Percentiles rank a stretch among this genome's conserved stretches.
Conservation (phyloP, 2,113 vertebrate genomes). For the Aegithalos caudatus region DNA sequence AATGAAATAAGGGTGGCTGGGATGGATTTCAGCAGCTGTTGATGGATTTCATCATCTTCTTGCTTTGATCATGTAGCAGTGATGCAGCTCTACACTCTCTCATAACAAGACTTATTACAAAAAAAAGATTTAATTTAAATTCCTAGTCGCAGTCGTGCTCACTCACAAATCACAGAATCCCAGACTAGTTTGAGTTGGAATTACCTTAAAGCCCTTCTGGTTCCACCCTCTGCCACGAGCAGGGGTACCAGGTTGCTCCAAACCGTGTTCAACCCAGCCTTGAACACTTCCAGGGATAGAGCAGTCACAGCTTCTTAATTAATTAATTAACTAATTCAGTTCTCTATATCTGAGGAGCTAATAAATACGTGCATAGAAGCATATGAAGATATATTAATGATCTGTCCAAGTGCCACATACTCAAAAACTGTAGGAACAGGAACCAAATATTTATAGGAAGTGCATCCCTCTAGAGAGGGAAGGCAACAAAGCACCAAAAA, state of each 20-base stretch:
- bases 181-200: not conserved
- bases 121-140: not conserved
- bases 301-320: not conserved
- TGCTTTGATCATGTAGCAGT: not conserved
- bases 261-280: not conserved
- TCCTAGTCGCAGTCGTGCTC: not conserved
- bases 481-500: not conserved
- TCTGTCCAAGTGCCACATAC: not conserved
- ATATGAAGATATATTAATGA: not conserved
- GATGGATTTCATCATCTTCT: not conserved
- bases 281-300: not conserved
- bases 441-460: not conserved
- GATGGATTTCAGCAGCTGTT: not conserved
- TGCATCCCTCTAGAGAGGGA: not conserved
- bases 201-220: not conserved
- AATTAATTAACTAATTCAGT: not conserved
- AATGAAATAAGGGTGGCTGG: not conserved
- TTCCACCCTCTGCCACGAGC: not conserved
- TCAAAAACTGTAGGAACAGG: not conserved
- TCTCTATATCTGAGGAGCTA: not conserved
- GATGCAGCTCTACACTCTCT: not conserved
- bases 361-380: not conserved
- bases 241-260: not conserved
- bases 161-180: not conserved
- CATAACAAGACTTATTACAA: not conserved